Percentiles rank a stretch among this genome's conserved stretches.
phyloP scores from a whole-genome alignment of 2,113 vertebrate species.

The Neogobius melanostomus region DNA sequence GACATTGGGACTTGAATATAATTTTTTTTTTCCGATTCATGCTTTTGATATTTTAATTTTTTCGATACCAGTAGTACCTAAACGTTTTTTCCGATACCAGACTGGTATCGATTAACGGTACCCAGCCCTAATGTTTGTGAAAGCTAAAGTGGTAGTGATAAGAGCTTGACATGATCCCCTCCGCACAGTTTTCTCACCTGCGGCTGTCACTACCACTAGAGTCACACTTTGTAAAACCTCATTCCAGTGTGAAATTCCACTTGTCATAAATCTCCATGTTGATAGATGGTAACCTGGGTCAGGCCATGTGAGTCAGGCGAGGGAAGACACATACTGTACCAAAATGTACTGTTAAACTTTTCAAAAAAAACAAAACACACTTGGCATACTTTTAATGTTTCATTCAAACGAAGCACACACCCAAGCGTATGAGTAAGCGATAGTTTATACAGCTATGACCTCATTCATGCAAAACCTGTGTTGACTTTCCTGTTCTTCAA shows the following conservation, averaged over 20 bases:
- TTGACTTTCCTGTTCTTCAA: neutral
- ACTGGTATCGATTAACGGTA: too few relatives aligned
- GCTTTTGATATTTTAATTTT: too few relatives aligned
- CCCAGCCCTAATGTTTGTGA: too few relatives aligned
- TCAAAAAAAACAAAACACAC: neutral
- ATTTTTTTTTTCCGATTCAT: too few relatives aligned
- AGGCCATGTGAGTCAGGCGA: conserved; percentile 15
- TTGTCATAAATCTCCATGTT: conserved; percentile 43
- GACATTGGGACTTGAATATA: too few relatives aligned
- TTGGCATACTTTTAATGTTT: neutral
- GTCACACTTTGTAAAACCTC: conserved; percentile 44
- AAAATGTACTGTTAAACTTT: conserved; percentile 38
- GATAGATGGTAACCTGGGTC: conserved; percentile 26
- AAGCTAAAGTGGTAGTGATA: too few relatives aligned
- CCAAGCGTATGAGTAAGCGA: neutral
- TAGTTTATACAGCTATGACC: conserved; percentile 9
- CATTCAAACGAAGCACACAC: conserved; percentile 3
- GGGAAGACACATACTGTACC: neutral
- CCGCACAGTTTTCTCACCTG: conserved; percentile 46
- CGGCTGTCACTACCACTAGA: conserved; percentile 46
- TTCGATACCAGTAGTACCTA: too few relatives aligned
- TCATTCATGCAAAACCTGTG: conserved; percentile 6
- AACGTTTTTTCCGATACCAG: too few relatives aligned
- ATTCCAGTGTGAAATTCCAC: conserved; percentile 52
- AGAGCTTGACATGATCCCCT: neutral